Conservation (phyloP, 37 sponge, comb jelly and placozoan species). For the Ephydatia muelleri region DNA sequence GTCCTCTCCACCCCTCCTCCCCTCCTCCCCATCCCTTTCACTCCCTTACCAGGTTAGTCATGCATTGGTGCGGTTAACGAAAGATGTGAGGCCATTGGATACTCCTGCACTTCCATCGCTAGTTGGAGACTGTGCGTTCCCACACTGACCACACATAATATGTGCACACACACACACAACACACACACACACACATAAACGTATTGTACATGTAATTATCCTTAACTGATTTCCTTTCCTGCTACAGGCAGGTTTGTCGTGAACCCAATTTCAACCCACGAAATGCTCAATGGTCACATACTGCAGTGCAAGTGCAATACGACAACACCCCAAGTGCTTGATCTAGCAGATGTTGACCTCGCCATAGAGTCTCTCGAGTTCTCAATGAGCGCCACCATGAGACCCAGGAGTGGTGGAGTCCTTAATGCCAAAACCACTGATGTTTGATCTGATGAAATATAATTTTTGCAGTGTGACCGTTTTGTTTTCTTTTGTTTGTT, state of each 20-base stretch:
- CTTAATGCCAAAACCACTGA: not conserved
- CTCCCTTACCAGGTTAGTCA: conserved; percentile 16
- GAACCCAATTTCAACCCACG: not conserved
- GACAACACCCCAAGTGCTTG: not conserved
- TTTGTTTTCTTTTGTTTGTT: not conserved
- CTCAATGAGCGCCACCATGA: not conserved
- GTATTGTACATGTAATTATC: no score
- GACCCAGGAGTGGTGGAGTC: not conserved
- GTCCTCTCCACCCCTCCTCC: no score
- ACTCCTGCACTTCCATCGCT: not conserved
- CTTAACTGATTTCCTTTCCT: no score
- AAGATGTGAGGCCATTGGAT: conserved; percentile 15
- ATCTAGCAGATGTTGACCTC: not conserved
- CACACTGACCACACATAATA: no score
- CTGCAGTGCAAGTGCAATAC: not conserved
- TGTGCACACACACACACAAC: no score
- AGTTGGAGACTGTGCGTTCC: not conserved
- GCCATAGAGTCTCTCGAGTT: not conserved
- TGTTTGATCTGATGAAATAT: not conserved
- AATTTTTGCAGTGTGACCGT: not conserved
- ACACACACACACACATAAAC: no score
- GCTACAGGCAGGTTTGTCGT: not conserved
- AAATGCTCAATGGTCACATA: not conserved
- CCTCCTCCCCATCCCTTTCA: not conserved
- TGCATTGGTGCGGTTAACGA: conserved; percentile 4